Evolutionary conservation across 2,113 vertebrate genomes (phyloP).

Genomic region (Microtus pennsylvanicus): DNA sequence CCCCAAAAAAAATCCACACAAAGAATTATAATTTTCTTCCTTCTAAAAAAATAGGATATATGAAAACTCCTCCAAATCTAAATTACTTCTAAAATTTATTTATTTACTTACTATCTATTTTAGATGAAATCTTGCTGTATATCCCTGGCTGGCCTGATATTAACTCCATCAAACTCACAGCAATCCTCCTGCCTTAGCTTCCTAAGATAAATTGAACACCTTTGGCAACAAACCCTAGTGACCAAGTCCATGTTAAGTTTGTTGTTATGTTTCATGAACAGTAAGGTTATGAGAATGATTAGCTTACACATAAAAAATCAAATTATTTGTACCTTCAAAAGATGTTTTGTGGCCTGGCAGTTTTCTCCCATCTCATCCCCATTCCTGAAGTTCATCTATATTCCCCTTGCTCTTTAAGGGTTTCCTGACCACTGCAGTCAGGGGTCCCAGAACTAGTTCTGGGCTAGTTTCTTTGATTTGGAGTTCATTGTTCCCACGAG

Average conservation of each 20-base stretch:
- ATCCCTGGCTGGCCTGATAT: neutral
- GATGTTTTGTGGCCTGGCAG: neutral
- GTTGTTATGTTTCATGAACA: neutral
- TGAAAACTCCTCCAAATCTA: neutral
- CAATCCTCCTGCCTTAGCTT: neutral
- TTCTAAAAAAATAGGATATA: conserved; percentile 48
- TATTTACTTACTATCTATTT: neutral
- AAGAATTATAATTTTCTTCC: neutral
- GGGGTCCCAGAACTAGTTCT: neutral
- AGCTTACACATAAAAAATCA: neutral
- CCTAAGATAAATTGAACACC: neutral
- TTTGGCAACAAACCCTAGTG: neutral
- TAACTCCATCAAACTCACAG: neutral
- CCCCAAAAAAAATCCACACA: neutral
- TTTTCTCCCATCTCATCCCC: neutral
- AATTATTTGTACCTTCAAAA: conserved; percentile 20
- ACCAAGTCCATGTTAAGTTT: neutral
- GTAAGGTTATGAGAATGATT: neutral
- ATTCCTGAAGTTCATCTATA: neutral
- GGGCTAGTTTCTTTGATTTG: neutral
- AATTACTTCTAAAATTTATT: neutral
- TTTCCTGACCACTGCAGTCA: neutral
- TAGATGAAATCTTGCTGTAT: neutral
- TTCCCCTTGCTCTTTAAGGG: neutral
- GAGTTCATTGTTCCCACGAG: neutral